Percentiles rank a stretch among this genome's conserved stretches.
Evolutionary conservation across 2,888 invertebrate species (phyloP).

Genomic region (Cephus rjabovi): DNA sequence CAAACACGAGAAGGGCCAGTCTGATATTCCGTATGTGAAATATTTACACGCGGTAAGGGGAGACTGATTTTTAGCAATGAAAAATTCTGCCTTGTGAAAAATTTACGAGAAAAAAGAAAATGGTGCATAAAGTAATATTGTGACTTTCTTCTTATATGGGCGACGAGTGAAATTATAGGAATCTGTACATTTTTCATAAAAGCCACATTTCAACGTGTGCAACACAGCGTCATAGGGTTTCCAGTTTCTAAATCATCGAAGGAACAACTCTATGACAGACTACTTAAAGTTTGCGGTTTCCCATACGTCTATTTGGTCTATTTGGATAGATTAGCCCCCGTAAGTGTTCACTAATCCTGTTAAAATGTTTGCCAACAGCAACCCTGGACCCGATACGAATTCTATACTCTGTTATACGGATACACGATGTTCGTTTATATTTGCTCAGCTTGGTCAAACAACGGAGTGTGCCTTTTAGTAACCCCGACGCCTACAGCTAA

Average conservation of each 20-base stretch:
- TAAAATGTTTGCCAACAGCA: slow-evolving; percentile 64
- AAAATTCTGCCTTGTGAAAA: not conserved
- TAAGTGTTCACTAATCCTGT: slow-evolving; percentile 65
- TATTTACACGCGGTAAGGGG: not conserved
- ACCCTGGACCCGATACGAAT: slow-evolving; percentile 40
- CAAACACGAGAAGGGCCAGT: not conserved
- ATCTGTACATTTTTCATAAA: not conserved
- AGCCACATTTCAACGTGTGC: not conserved
- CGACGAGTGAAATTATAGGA: not conserved
- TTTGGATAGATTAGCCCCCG: slow-evolving; percentile 60
- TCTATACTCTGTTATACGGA: slow-evolving; percentile 41
- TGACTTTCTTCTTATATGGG: not conserved
- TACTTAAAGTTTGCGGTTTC: slow-evolving; percentile 53
- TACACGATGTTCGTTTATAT: slow-evolving; percentile 51
- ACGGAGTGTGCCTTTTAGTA: slow-evolving; percentile 61
- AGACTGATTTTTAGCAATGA: not conserved
- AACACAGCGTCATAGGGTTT: not conserved
- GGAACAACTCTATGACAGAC: slow-evolving; percentile 43
- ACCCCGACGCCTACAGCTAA: slow-evolving; percentile 51
- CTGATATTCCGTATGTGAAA: not conserved
- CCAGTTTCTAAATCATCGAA: not conserved
- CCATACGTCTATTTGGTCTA: slow-evolving; percentile 57
- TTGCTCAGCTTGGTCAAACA: slow-evolving; percentile 65
- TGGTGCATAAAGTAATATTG: too few relatives aligned
- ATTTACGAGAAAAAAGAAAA: too few relatives aligned